Evolutionary conservation across 2,113 vertebrate species (phyloP), one percentile per base, ranked within the genome.

Genomic region (Catharus minimus): DNA sequence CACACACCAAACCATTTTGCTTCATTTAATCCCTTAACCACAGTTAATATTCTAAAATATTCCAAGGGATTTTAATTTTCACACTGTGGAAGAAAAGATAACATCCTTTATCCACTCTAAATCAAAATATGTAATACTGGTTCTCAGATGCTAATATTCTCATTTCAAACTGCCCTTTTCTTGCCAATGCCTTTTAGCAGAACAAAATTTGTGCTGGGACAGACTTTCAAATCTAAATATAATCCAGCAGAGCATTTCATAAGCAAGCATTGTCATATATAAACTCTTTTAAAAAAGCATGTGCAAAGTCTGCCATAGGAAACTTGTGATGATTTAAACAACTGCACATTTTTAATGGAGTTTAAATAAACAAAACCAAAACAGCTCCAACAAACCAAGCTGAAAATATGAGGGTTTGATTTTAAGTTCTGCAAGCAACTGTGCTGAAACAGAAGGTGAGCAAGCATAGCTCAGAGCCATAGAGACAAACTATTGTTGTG

Each of bases 1-100:
- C 77, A 82, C 36, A 94, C 38, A 95, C 61, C 58, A 96, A 91
- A 92, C 65, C 24, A 92, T 94, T 97, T 95, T 91, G 84, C 84
- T 94, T 95, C 78, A 73, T 28, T 95, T 96, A 93, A 96, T 96
- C 74, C 86, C 89, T 94, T 94, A 94, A 96, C 79, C 12, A 75
- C 75, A 88, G 83, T 55, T 96, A 96, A 96, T 68, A 49, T 71
- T 53, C 56, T 93, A 91, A 96, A 96, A 88, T 72, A 93, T 93
- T 96, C 76, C 47, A 92, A 67, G 88, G 73, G 91, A 94, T 94
- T 96, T 96, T 88, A 78, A 71, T 82, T 89, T 86, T 94, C 67
- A 62, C 75, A 81, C 39, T 69, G 43, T 5, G n/a, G 86, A 76
- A 47, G 47, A 36, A 65, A 72, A 58, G 60, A 89, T 88, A 92